A percentile compares a stretch with the other conserved stretches of the same genome.
Conservation (phyloP, 2,113 vertebrate species). For the Thermophis baileyi region DNA sequence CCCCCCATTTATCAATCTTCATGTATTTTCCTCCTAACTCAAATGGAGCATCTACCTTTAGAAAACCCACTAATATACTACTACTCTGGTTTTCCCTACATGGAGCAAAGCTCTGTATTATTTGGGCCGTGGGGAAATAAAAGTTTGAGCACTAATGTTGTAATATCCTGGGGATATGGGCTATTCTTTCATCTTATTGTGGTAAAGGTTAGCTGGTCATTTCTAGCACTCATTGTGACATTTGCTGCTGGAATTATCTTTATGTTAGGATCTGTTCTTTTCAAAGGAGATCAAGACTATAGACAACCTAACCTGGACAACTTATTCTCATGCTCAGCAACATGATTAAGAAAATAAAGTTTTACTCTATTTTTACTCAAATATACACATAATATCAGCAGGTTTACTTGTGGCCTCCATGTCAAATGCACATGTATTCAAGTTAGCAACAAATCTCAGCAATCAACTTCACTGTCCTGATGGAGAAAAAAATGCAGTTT, state of each 20-base stretch:
- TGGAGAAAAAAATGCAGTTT: neutral
- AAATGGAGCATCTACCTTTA: conserved; percentile 4
- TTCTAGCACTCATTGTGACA: conserved; percentile 10
- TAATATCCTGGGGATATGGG: neutral
- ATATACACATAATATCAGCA: neutral
- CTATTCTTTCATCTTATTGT: conserved; percentile 19
- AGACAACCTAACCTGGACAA: neutral
- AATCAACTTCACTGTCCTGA: neutral
- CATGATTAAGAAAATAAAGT: neutral
- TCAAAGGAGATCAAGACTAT: neutral
- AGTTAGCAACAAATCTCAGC: neutral
- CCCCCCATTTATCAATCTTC: neutral
- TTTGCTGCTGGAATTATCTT: conserved; percentile 24
- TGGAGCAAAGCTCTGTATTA: conserved; percentile 15
- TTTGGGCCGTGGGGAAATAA: neutral
- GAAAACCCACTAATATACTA: conserved; percentile 10
- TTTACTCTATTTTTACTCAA: neutral
- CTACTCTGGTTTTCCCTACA: neutral
- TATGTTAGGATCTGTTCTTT: neutral
- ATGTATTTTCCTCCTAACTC: neutral
- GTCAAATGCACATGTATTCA: neutral
- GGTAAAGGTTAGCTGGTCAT: conserved; percentile 23
- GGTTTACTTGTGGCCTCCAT: neutral
- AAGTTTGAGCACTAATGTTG: conserved; percentile 8
- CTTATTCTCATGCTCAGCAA: neutral